Evolutionary conservation across 2,113 vertebrate genomes (phyloP).

Genomic region (Xiphorhynchus elegans): DNA sequence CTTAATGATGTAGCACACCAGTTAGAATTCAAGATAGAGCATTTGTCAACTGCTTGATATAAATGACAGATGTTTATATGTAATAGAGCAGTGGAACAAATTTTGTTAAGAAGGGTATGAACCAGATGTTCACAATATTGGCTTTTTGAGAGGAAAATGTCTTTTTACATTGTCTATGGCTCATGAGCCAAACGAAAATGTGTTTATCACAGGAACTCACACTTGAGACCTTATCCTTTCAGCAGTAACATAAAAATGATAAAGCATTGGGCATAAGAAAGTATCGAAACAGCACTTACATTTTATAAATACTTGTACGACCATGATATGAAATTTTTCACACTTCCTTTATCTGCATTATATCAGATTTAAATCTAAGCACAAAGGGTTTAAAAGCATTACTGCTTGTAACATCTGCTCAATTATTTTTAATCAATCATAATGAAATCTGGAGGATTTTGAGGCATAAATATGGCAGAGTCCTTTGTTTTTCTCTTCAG

Average conservation of each 20-base stretch:
- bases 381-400: slow-evolving; percentile 18
- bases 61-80: slow-evolving; percentile 80
- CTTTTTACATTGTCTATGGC: slow-evolving; percentile 66
- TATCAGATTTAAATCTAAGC: slow-evolving; percentile 53
- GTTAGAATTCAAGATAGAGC: slow-evolving; percentile 45
- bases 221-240: slow-evolving; percentile 64
- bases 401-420: slow-evolving; percentile 3
- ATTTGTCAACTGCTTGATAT: slow-evolving; percentile 71
- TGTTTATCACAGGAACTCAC: slow-evolving; percentile 50
- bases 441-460: slow-evolving; percentile 17
- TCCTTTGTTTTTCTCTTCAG: neutral
- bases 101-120: slow-evolving; percentile 74
- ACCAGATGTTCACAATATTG: slow-evolving; percentile 77
- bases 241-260: slow-evolving; percentile 65
- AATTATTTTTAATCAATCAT: slow-evolving; percentile 36
- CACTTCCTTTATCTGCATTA: slow-evolving; percentile 40
- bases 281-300: slow-evolving; percentile 11
- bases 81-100: slow-evolving; percentile 76
- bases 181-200: slow-evolving; percentile 46
- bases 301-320: slow-evolving; percentile 49
- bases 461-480: neutral
- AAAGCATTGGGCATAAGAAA: neutral
- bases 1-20: slow-evolving; percentile 30
- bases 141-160: slow-evolving; percentile 55
- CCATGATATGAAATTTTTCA: neutral